Percentiles rank a stretch among this genome's conserved stretches.
Conservation (phyloP, 2,113 vertebrate species). For the Paradoxurus hermaphroditus region DNA sequence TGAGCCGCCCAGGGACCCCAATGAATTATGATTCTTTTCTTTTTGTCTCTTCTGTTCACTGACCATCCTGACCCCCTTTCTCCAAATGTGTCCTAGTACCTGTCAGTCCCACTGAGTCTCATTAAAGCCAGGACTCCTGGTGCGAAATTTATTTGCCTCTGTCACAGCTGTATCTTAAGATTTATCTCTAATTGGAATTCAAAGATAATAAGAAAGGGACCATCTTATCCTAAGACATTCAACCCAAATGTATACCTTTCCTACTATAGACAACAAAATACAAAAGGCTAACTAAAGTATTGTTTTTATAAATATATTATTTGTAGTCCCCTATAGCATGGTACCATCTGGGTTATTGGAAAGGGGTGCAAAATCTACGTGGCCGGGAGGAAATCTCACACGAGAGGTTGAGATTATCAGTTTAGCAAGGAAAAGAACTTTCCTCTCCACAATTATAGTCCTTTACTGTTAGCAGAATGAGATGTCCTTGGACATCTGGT, state of each 20-base stretch:
- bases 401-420: neutral
- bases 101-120: neutral
- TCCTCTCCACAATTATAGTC: neutral
- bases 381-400: neutral
- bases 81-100: neutral
- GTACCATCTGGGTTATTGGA: neutral
- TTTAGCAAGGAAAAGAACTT: neutral
- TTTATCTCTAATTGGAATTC: neutral
- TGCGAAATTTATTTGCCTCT: neutral
- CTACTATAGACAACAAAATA: neutral
- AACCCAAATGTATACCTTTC: neutral
- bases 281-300: neutral
- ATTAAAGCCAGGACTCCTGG: neutral
- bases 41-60: neutral
- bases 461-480: neutral
- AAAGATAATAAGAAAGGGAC: neutral
- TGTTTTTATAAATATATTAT: neutral
- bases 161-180: neutral
- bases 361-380: neutral
- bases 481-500: neutral
- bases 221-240: neutral
- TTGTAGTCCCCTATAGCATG: neutral
- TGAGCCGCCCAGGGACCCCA: too few species aligned
- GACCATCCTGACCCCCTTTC: neutral
- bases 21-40: neutral